Evolutionary conservation across 2,797 vertebrate species (phyloP).

Genomic region (Austrolebias charrua): DNA sequence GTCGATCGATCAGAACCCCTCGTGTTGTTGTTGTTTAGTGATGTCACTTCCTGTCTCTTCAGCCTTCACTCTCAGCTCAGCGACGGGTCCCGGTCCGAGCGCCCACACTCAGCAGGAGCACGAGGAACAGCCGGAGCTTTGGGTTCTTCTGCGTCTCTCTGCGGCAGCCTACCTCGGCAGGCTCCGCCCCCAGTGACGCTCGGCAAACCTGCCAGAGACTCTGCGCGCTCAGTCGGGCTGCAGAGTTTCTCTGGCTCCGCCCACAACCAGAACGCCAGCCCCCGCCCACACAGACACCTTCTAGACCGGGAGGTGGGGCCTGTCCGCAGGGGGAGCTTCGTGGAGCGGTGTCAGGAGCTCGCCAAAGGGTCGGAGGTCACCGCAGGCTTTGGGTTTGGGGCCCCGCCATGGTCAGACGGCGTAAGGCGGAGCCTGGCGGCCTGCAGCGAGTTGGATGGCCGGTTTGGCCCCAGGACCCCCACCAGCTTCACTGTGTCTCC

Average conservation of each 20-base stretch:
- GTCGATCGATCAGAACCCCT: too few relatives aligned
- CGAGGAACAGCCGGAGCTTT: constrained; percentile 33
- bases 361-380: constrained; percentile 76
- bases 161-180: constrained; percentile 64
- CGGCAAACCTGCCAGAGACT: constrained; percentile 51
- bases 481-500: constrained; percentile 56
- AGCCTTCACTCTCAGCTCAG: constrained; percentile 82
- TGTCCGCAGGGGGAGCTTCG: constrained; percentile 80
- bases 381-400: constrained; percentile 10
- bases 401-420: constrained; percentile 40
- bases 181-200: constrained; percentile 59
- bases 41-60: constrained; percentile 29
- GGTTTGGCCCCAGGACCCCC: constrained; percentile 61
- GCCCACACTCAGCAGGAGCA: constrained; percentile 15
- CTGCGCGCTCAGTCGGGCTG: constrained; percentile 9
- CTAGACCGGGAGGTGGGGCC: constrained; percentile 43
- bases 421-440: constrained; percentile 65
- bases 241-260: constrained; percentile 34
- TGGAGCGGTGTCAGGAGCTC: constrained; percentile 88
- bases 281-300: constrained; percentile 30
- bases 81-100: constrained; percentile 57
- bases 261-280: constrained; percentile 25
- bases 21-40: neutral
- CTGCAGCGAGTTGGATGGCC: constrained; percentile 72
- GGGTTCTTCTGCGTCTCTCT: constrained; percentile 41